Evolutionary conservation across 2,797 vertebrate species (phyloP).

Genomic region (Dallia pectoralis): DNA sequence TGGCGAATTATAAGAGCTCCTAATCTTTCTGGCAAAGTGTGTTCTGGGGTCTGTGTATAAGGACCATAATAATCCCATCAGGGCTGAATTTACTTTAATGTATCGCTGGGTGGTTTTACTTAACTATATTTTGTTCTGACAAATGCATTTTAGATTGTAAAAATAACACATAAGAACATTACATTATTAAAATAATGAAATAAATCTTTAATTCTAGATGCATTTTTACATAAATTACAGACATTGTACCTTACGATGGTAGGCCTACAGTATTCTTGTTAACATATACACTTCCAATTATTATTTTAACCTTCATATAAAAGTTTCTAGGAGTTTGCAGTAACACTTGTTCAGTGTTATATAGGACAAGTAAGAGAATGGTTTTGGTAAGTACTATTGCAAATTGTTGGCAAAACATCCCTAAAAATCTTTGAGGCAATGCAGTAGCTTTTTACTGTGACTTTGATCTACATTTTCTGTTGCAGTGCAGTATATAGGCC

Average conservation of each 20-base stretch:
- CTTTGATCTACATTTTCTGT: background rate
- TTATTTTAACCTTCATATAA: background rate
- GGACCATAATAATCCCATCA: background rate
- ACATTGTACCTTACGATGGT: conserved; percentile 42
- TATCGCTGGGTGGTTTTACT: background rate
- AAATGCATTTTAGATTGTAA: background rate
- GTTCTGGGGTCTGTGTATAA: background rate
- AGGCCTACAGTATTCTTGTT: background rate
- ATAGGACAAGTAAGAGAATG: background rate
- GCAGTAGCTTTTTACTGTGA: background rate
- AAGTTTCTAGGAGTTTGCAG: background rate
- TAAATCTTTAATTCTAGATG: conserved; percentile 92
- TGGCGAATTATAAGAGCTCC: background rate
- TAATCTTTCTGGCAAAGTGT: background rate
- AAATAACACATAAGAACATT: conserved; percentile 1
- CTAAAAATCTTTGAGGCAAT: background rate
- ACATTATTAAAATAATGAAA: conserved; percentile 84
- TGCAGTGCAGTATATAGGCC: background rate
- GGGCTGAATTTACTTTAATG: background rate
- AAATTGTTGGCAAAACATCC: background rate
- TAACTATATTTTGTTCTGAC: background rate
- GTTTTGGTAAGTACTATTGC: background rate
- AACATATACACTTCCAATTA: background rate
- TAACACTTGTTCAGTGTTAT: background rate
- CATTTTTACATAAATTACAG: conserved; percentile 91